Evolutionary conservation across 1,140 invertebrate genomes (phyloP).

Genomic region (Lepidurus apus): DNA sequence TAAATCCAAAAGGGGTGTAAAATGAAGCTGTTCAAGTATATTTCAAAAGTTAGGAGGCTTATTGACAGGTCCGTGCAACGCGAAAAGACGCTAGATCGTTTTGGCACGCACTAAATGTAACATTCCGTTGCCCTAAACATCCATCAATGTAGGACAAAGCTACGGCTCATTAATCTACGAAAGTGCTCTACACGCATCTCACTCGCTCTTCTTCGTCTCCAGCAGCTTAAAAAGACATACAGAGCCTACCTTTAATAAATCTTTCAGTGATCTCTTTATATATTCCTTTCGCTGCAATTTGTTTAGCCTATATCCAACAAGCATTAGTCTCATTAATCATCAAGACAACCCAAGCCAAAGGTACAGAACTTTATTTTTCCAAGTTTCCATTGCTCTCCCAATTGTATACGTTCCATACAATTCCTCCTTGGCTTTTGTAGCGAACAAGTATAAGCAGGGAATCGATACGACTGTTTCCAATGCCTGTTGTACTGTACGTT

Average conservation of each 20-base stretch:
- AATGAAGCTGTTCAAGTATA: not conserved
- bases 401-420: too few species aligned
- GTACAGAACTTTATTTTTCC: too few species aligned
- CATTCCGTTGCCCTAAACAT: slow-evolving; percentile 1
- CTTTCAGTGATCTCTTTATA: not conserved
- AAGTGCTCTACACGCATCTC: not conserved
- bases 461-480: too few species aligned
- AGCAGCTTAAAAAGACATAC: not conserved
- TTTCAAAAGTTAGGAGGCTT: not conserved
- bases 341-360: too few species aligned
- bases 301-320: too few species aligned
- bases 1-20: not conserved
- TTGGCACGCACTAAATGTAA: slow-evolving; percentile 14
- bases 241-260: not conserved
- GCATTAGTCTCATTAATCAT: too few species aligned
- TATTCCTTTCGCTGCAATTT: too few species aligned
- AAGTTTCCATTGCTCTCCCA: too few species aligned
- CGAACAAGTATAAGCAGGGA: too few species aligned
- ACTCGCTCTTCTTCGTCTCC: not conserved
- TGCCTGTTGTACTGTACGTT: too few species aligned
- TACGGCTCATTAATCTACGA: slow-evolving; percentile 15
- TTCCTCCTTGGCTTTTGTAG: too few species aligned
- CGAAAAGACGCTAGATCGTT: not conserved
- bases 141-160: slow-evolving; percentile 10
- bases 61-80: not conserved